Evolutionary conservation across 2,113 vertebrate species (phyloP).

Genomic region (Emydocephalus ijimae): DNA sequence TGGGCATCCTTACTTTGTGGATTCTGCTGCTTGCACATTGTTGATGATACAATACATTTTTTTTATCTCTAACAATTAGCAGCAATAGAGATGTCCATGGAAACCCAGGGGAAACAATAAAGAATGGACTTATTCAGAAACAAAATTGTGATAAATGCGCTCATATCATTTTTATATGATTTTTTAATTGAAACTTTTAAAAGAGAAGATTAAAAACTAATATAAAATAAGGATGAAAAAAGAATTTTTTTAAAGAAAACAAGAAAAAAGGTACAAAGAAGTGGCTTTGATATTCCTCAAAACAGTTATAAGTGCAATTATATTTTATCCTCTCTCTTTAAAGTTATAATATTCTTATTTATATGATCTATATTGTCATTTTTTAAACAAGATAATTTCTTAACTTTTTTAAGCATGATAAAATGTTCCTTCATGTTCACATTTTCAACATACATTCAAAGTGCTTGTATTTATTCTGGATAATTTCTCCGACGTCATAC

Average conservation of each 20-base stretch:
- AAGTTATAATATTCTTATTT: background rate
- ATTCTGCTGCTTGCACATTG: background rate
- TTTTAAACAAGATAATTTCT: background rate
- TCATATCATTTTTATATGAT: background rate
- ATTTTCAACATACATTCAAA: background rate
- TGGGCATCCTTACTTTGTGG: background rate
- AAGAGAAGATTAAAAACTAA: background rate
- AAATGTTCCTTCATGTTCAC: background rate
- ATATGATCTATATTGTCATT: background rate
- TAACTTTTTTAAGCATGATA: background rate
- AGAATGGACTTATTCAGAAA: background rate
- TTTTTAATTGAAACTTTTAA: background rate
- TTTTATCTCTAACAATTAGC: background rate
- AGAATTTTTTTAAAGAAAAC: background rate
- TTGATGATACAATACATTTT: background rate
- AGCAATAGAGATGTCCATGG: background rate
- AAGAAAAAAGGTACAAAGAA: background rate
- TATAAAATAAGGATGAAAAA: background rate
- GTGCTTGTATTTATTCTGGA: background rate
- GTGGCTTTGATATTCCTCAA: background rate
- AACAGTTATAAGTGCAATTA: background rate
- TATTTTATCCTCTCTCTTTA: background rate
- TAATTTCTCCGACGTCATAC: background rate
- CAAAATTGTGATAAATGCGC: background rate
- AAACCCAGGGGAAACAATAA: background rate